phyloP scores from a whole-genome alignment of 2,113 vertebrate genomes.

The Syngnathoides biaculeatus region DNA sequence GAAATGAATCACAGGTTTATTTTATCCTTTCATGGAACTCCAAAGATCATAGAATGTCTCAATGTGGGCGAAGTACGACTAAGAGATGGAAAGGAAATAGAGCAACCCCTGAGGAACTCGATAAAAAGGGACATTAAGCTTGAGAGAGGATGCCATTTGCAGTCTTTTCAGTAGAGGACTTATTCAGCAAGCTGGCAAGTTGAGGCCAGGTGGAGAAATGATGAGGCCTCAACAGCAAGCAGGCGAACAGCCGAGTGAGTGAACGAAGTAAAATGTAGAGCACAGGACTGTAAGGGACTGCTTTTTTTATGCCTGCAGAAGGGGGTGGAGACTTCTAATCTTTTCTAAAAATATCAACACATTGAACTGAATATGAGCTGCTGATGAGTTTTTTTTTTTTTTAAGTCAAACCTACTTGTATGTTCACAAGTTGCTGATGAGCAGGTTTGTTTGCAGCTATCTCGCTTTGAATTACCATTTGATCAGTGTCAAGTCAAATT shows the following conservation, averaged over 20 bases:
- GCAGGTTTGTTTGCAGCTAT: slow-evolving; percentile 16
- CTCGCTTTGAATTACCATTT: slow-evolving; percentile 16
- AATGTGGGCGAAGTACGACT: not conserved
- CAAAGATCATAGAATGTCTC: not conserved
- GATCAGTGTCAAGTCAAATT: not conserved
- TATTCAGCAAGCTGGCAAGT: slow-evolving; percentile 38
- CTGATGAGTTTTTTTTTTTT: slow-evolving; percentile 25
- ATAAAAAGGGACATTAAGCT: slow-evolving; percentile 24
- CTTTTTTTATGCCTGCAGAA: slow-evolving; percentile 28
- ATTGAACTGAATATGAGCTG: slow-evolving; percentile 16
- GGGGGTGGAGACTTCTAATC: slow-evolving; percentile 16
- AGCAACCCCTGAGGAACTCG: slow-evolving; percentile 18
- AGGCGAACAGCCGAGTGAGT: slow-evolving; percentile 39
- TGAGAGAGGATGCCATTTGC: slow-evolving; percentile 33
- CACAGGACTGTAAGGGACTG: slow-evolving; percentile 20
- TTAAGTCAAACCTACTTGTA: slow-evolving; percentile 40
- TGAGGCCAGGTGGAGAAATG: slow-evolving; percentile 49
- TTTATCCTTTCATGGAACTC: not conserved
- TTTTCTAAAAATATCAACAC: slow-evolving; percentile 20
- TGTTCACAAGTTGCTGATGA: slow-evolving; percentile 37
- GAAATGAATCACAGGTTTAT: slow-evolving; percentile 5
- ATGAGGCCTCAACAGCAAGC: slow-evolving; percentile 28
- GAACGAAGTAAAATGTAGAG: slow-evolving; percentile 32
- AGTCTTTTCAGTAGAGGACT: slow-evolving; percentile 36
- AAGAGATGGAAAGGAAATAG: slow-evolving; percentile 13